Base-by-base conservation (phyloP, 2,113 vertebrate genomes). In the Nothoprocta pentlandii region DNA sequence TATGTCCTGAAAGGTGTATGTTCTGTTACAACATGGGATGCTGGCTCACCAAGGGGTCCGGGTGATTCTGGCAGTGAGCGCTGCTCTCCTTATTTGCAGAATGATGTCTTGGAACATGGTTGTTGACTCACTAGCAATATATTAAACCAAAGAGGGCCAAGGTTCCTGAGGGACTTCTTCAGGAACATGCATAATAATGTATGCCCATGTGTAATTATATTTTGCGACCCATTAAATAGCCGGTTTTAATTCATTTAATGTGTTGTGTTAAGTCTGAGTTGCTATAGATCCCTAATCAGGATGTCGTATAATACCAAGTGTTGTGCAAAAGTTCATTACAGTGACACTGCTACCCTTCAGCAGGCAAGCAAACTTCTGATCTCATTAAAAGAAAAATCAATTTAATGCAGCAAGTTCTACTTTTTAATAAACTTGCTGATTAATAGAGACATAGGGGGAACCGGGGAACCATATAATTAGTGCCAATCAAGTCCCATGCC, bases 81-180 rank as follows among this genome's bases (percentile, higher is more conserved):
- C 59, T 66, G 36, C 59, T 68, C 11, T 46, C n/a, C 22, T 56
- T n/a, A 19, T n/a, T 56, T 79, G 20, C 28, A 39, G 39, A 64
- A 51, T 44, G n/a, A 44, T n/a, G 1, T 8, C 10, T 6, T 47
- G 41, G 34, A 30, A 49, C 0, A 1, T 7, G 12, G 39, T 2
- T 39, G 30, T 66, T 62, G 39, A 53, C 54, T 54, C 78, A 14
- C 71, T 46, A 49, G 22, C 10, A 41, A 20, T 2, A 17, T 15
- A 47, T 71, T 64, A 87, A 70, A 51, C 14, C 51, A 88, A 80
- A 61, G 10, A 80, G 26, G 79, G 51, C 51, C 70, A 25, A 70
- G 70, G 61, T 67, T 77, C 64, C 80, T 19, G 13, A 80, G 79
- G n/a, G 53, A 39, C 13, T 66, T 73, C 71, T 93, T 87, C 51